Evolutionary conservation across 2,888 invertebrate genomes (phyloP).

Genomic region (Nebria brevicollis): DNA sequence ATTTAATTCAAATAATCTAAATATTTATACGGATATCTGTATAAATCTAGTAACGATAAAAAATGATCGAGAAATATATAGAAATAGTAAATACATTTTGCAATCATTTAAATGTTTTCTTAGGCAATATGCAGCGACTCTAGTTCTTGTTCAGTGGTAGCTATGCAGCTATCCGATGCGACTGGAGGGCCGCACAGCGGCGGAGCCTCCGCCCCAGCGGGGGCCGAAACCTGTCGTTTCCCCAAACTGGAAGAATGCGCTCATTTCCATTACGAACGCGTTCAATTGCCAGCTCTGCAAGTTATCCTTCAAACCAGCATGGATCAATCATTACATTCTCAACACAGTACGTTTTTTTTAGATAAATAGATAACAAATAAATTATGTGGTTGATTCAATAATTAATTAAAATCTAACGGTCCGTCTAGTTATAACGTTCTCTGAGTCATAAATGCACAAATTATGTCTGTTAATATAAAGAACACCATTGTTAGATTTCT

Average conservation of each 20-base stretch:
- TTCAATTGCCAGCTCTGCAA: constrained; percentile 81
- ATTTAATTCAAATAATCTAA: no score
- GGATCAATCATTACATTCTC: constrained; percentile 63
- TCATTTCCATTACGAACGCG: constrained; percentile 97
- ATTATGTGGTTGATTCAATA: no score
- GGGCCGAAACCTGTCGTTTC: constrained; percentile 70
- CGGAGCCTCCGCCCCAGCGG: constrained; percentile 38
- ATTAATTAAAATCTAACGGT: no score
- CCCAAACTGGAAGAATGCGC: constrained; percentile 96
- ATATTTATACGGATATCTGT: no score
- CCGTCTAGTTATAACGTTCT: no score
- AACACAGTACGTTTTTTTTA: constrained; percentile 59
- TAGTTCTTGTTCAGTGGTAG: constrained; percentile 53
- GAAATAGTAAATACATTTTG: neutral
- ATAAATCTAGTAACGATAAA: no score
- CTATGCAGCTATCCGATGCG: constrained; percentile 61
- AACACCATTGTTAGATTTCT: no score
- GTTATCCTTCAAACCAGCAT: constrained; percentile 66
- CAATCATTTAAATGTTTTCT: constrained; percentile 43
- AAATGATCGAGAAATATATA: no score
- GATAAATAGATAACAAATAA: no score
- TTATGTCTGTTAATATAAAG: no score
- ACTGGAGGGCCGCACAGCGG: constrained; percentile 52
- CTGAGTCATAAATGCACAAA: no score
- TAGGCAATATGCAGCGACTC: constrained; percentile 62